Evolutionary conservation across 2,797 vertebrate species (phyloP), one percentile per base, ranked within the genome.

Genomic region (Zenarchopterus dispar): DNA sequence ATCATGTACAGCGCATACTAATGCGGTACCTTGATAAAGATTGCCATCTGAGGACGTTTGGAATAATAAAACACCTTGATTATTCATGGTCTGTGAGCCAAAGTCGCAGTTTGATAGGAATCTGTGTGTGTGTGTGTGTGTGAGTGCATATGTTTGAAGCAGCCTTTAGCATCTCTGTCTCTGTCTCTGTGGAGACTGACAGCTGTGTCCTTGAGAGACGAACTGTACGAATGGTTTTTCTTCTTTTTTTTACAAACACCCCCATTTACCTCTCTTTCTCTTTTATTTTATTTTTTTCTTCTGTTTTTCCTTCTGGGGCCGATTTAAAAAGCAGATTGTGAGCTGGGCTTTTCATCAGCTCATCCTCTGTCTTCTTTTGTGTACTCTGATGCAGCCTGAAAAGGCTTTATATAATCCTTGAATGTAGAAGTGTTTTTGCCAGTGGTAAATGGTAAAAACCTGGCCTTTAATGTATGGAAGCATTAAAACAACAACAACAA

Each of bases 131-230:
- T 71, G 5, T 44, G 11, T 42, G 8, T 67, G 42, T 58, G 70
- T 60, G 45, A 41, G 18, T 36, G 58, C 50, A 48, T 48, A 24
- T 67, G 43, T 77, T 50, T 70, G 52, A 77, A 75, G 60, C 64
- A 17, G 45, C 62, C 22, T 26, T 21, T 50, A 77, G 62, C 44
- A 39, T 81, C 61, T 62, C 57, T 62, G n/a, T 69, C 24, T 59
- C 39, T 44, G 79, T 78, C 65, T 86, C 84, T 88, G 86, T 90
- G 55, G 74, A 87, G 88, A 90, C 79, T 82, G 85, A 77, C 80
- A 75, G 76, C 67, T 59, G 71, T 67, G 73, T 84, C 84, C 77
- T 88, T 75, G 81, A 67, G 75, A 75, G 53, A 80, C 52, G 67
- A 79, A 67, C 64, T 36, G 11, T 49, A 67, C 73, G 24, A 2